Evolutionary conservation across 1,140 invertebrate genomes (phyloP).

Genomic region (Acromyrmex heyeri): DNA sequence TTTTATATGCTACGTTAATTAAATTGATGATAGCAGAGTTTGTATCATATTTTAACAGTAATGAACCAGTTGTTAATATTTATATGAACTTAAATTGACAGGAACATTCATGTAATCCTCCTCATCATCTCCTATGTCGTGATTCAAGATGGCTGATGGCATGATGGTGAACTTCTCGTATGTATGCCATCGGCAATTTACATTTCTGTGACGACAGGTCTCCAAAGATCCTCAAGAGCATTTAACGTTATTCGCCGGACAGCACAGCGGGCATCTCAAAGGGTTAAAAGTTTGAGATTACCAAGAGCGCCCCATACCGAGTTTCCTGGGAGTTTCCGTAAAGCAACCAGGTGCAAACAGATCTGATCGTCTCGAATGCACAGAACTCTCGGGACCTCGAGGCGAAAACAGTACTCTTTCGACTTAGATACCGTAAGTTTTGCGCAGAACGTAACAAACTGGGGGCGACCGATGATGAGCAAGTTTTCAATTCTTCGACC

Average conservation of each 20-base stretch:
- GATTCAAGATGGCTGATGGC: not conserved
- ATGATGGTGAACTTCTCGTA: not conserved
- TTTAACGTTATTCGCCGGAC: constrained; percentile 56
- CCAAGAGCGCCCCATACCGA: constrained; percentile 24
- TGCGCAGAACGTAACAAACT: constrained; percentile 28
- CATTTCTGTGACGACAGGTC: constrained; percentile 5
- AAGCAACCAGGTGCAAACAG: constrained; percentile 60
- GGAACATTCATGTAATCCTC: not conserved
- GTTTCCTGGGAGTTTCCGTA: constrained; percentile 61
- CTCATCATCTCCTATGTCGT: not conserved
- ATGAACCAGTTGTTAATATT: not conserved
- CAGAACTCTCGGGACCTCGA: constrained; percentile 26
- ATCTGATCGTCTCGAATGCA: constrained; percentile 43
- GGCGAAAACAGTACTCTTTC: constrained; percentile 47
- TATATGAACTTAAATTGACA: constrained; percentile 9
- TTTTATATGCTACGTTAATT: not conserved
- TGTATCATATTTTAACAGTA: not conserved
- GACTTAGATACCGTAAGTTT: constrained; percentile 54
- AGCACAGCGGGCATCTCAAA: constrained; percentile 54
- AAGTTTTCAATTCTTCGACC: constrained; percentile 59
- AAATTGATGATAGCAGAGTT: not conserved
- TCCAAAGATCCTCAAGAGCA: constrained; percentile 22
- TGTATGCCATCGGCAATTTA: constrained; percentile 38
- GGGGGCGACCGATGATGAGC: constrained; percentile 38
- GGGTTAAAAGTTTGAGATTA: constrained; percentile 64